Base-by-base conservation (phyloP, 37 sponge, comb jelly and placozoan species). In the Spongilla lacustris region DNA sequence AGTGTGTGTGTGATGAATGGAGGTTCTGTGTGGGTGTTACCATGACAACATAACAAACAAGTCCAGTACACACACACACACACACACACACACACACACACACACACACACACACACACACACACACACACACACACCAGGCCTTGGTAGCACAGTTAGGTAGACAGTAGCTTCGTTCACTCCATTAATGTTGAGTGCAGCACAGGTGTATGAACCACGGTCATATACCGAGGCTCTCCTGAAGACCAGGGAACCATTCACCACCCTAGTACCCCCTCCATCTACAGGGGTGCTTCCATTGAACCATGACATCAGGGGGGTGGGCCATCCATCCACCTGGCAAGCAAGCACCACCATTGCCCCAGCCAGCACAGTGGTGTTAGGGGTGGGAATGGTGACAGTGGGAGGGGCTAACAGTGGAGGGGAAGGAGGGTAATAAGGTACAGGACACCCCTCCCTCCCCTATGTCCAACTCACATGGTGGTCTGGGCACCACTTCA, bases 81-180 rank as follows among this genome's bases (percentile, higher is more conserved):
- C 73, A 72, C 28, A 72, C 73, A 32, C 31, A 32, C 73, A 72
- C 31, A 72, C 73, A 72, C 73, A 72, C 73, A 72, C 31, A 32
- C 31, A 32, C 28, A 32, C 73, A 72, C 73, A 72, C 73, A 72
- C 28, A 72, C 73, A 72, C 31, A 32, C 28, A 72, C 31, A 72
- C 28, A 72, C 28, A 29, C 28, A 29, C 28, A 72, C 73, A 41
- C 30, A 76, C 77, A 36, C 22, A 35, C 36, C 36, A 76, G 36
- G 36, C 21, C 58, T 58, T 58, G 58, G 58, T 58, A 58, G 58
- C 58, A 58, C 58, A 58, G 58, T 58, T 19, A 58, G 58, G 4
- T 8, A 58, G 58, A 58, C 58, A 6, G 12, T 58, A 13, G 58
- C 58, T 58, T 58, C 19, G 21, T 17, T 58, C 58, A 10, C 14